These are phyloP conservation scores for Helicolenus hilgendorfi DNA, from an alignment of 2,797 vertebrate genomes.

Conservation along the genomic window DNA sequence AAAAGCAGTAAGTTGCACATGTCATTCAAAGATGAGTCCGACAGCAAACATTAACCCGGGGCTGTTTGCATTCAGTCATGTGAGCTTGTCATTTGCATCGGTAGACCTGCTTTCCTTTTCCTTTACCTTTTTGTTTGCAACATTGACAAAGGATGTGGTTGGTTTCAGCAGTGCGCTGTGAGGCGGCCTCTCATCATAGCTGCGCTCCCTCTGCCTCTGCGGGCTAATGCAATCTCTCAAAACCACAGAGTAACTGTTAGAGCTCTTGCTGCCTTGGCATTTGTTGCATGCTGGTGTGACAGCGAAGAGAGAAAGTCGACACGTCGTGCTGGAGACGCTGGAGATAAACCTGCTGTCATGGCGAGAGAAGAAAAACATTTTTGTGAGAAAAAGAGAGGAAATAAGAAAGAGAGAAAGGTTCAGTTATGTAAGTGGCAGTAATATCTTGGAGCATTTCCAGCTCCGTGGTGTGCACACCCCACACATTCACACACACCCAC, in stretches of 20 bases:
- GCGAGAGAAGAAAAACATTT: neutral
- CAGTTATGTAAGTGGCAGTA: conserved; percentile 61
- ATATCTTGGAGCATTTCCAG: conserved; percentile 67
- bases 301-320: conserved; percentile 28
- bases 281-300: conserved; percentile 42
- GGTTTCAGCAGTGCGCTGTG: conserved; percentile 54
- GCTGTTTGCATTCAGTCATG: conserved; percentile 37
- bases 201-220: conserved; percentile 42
- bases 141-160: conserved; percentile 80
- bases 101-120: conserved; percentile 44
- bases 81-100: conserved; percentile 57
- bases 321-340: neutral
- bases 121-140: conserved; percentile 57
- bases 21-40: neutral
- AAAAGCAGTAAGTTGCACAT: neutral
- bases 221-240: conserved; percentile 67
- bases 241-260: conserved; percentile 78
- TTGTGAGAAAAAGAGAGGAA: conserved; percentile 5
- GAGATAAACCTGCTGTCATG: conserved; percentile 31
- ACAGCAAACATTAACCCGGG: neutral
- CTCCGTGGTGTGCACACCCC: conserved; percentile 56
- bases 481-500: conserved; percentile 69
- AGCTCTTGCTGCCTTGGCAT: conserved; percentile 42
- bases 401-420: conserved; percentile 2
- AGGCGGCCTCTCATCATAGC: conserved; percentile 38